A percentile compares a stretch with the other conserved stretches of the same genome.
Evolutionary conservation across 1,140 invertebrate species (phyloP).

Genomic region (Augochlora pura): DNA sequence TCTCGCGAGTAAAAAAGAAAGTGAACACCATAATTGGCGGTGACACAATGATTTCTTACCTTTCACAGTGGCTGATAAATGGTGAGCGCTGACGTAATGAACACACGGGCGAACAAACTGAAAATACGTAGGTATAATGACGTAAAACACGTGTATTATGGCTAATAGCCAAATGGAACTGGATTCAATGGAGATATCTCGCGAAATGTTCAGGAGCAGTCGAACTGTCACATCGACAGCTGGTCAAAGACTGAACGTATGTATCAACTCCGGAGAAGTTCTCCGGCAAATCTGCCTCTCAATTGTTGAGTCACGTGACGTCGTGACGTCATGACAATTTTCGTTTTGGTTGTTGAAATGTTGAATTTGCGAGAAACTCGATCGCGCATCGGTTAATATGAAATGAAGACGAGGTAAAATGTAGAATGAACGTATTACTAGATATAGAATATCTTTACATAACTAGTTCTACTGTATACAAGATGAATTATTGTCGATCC

Average conservation of each 20-base stretch:
- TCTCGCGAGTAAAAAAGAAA: conserved; percentile 13
- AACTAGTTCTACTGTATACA: not conserved
- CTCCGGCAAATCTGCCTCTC: not conserved
- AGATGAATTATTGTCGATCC: not conserved
- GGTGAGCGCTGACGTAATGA: not conserved
- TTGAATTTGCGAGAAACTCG: not conserved
- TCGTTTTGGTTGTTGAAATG: not conserved
- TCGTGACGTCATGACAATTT: not conserved
- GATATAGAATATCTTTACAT: conserved; percentile 9
- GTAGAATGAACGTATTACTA: not conserved
- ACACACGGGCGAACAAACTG: conserved; percentile 8
- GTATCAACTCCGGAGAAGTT: too few species aligned
- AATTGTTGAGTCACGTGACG: conserved; percentile 18
- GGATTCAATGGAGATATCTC: not conserved
- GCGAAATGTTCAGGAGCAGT: rapidly evolving
- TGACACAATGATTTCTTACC: conserved; percentile 30
- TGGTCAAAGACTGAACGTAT: conserved; percentile 21
- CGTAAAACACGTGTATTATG: not conserved
- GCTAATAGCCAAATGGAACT: conserved; percentile 38
- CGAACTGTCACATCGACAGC: conserved; percentile 8
- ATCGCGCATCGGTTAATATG: not conserved
- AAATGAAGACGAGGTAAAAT: not conserved
- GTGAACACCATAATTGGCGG: not conserved
- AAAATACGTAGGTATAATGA: conserved; percentile 4
- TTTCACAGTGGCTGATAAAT: not conserved